A percentile compares a stretch with the other conserved stretches of the same genome.
Conservation (phyloP, 1,140 invertebrate genomes). For the Cotesia vestalis region DNA sequence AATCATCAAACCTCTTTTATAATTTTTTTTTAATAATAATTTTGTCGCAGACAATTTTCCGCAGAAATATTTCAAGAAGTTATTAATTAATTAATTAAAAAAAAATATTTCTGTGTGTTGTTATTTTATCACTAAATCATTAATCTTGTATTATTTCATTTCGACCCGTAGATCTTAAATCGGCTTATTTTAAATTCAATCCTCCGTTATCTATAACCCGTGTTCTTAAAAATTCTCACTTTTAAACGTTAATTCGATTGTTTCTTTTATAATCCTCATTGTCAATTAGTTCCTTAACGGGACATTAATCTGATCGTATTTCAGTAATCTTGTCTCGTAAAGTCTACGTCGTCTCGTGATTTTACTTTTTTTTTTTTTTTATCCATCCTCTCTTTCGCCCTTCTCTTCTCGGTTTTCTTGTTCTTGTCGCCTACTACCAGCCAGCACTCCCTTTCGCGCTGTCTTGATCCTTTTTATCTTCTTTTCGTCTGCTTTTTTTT, state of each 20-base stretch:
- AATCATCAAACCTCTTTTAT: no score
- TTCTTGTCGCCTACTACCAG: slow-evolving; percentile 38
- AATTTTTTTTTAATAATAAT: no score
- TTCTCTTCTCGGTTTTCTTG: background rate
- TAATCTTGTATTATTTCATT: no score
- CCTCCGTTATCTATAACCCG: background rate
- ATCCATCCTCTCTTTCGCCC: slow-evolving; percentile 29
- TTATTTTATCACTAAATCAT: no score
- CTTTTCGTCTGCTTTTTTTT: slow-evolving; percentile 11
- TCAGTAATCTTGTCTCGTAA: slow-evolving; percentile 33
- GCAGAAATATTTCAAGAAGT: no score
- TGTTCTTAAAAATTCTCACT: slow-evolving; percentile 1
- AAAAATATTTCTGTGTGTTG: no score
- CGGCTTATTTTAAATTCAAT: no score
- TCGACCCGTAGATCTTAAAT: no score
- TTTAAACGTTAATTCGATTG: slow-evolving; percentile 8
- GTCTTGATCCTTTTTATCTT: slow-evolving; percentile 3
- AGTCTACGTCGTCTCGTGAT: slow-evolving; percentile 12
- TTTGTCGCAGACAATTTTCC: no score
- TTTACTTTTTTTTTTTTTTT: slow-evolving; percentile 20
- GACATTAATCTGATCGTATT: slow-evolving; percentile 39
- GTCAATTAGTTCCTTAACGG: slow-evolving; percentile 39
- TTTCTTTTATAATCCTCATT: slow-evolving; percentile 37
- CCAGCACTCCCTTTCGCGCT: no score
- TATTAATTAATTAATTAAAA: no score